Evolutionary conservation across 1,140 invertebrate genomes (phyloP).

Genomic region (Berghia stephanieae): DNA sequence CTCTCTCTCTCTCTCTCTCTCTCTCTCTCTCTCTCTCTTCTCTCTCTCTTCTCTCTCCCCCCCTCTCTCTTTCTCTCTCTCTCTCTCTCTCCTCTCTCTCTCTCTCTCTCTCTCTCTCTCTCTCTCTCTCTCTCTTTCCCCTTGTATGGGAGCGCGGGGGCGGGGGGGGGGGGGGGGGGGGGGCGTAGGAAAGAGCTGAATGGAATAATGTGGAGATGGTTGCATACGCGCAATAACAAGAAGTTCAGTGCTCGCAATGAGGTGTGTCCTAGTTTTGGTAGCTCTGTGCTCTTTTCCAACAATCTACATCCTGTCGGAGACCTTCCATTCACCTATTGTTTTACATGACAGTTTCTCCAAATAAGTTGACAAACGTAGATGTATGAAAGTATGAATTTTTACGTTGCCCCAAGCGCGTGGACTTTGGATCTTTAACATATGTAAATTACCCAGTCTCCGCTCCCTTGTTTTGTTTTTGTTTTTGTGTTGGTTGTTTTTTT

Average conservation of each 20-base stretch:
- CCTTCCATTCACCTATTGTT: too few relatives aligned
- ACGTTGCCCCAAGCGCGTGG: too few relatives aligned
- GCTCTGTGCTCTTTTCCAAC: too few relatives aligned
- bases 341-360: too few relatives aligned
- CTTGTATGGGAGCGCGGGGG: neutral
- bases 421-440: too few relatives aligned
- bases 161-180: neutral
- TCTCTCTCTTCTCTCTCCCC: neutral
- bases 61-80: neutral
- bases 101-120: neutral
- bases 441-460: too few relatives aligned
- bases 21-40: neutral
- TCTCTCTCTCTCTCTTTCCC: neutral
- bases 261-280: too few relatives aligned
- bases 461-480: too few relatives aligned
- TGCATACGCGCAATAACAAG: neutral
- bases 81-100: neutral
- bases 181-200: neutral
- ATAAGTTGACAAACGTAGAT: too few relatives aligned
- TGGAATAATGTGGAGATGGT: neutral
- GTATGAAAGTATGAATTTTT: too few relatives aligned
- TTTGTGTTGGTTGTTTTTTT: too few relatives aligned
- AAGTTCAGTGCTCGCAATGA: too few relatives aligned
- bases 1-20: neutral
- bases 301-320: neutral